Percentiles rank a stretch among this genome's conserved stretches.
phyloP scores from a whole-genome alignment of 2,888 invertebrate genomes.

The Chrysina gloriosa region DNA sequence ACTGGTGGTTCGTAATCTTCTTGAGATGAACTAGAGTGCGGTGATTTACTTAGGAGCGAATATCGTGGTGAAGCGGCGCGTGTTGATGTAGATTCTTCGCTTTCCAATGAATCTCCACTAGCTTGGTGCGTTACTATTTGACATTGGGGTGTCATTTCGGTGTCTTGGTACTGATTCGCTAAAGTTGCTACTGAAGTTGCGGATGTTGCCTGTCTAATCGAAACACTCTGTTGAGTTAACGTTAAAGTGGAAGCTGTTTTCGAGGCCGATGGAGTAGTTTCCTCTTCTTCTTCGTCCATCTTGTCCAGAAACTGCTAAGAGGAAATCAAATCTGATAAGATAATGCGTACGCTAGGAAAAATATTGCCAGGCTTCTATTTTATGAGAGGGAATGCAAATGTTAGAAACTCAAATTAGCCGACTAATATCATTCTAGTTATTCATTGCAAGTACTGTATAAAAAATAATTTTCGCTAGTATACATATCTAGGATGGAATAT shows the following conservation, averaged over 20 bases:
- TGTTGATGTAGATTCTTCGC: slow-evolving; percentile 65
- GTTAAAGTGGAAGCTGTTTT: slow-evolving; percentile 62
- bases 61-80: slow-evolving; percentile 57
- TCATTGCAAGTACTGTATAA: no score
- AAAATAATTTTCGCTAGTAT: no score
- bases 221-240: slow-evolving; percentile 60
- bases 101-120: slow-evolving; percentile 71
- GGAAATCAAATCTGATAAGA: slow-evolving; percentile 1
- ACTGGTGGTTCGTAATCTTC: slow-evolving; percentile 74
- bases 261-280: slow-evolving; percentile 58
- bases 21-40: slow-evolving; percentile 75
- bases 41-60: slow-evolving; percentile 61
- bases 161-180: slow-evolving; percentile 45
- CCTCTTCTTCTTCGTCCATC: slow-evolving; percentile 63
- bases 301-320: slow-evolving; percentile 1
- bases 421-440: no score
- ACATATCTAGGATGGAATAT: no score
- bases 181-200: slow-evolving; percentile 49
- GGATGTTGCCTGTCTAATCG: slow-evolving; percentile 52
- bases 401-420: no score
- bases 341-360: not conserved
- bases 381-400: no score
- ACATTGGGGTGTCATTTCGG: slow-evolving; percentile 58
- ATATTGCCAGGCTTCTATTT: slow-evolving; percentile 29
- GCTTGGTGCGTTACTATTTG: slow-evolving; percentile 66